Percentiles rank a stretch among this genome's conserved stretches.
Conservation (phyloP, 2,888 invertebrate species). For the Dicranocentrus wangi region DNA sequence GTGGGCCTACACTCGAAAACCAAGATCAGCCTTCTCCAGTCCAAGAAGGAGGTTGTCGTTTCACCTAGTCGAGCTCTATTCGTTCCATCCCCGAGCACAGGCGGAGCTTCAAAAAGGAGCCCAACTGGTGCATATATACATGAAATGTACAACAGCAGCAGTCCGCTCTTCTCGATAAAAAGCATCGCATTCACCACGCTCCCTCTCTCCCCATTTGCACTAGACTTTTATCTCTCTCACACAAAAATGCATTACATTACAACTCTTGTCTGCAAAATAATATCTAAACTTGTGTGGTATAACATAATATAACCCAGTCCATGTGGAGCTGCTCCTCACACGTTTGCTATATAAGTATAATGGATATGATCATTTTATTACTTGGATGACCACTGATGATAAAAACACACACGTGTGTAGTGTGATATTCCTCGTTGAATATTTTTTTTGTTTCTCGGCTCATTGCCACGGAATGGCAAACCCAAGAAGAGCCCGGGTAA, state of each 20-base stretch:
- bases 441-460: no score
- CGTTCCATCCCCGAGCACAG: slow-evolving; percentile 55
- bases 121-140: slow-evolving; percentile 23
- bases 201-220: slow-evolving; percentile 3
- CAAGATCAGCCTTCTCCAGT: slow-evolving; percentile 65
- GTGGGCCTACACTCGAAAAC: slow-evolving; percentile 61
- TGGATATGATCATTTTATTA: slow-evolving; percentile 21
- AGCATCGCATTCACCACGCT: neutral
- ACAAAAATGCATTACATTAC: slow-evolving; percentile 14
- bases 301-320: neutral
- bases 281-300: no score
- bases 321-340: slow-evolving; percentile 20
- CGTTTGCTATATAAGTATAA: neutral
- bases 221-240: neutral
- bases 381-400: slow-evolving; percentile 20
- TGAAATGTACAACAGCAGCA: slow-evolving; percentile 19
- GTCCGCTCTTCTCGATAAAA: neutral
- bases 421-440: no score
- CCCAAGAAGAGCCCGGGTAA: no score
- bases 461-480: no score
- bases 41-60: slow-evolving; percentile 60
- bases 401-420: neutral
- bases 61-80: slow-evolving; percentile 54
- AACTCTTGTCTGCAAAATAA: neutral
- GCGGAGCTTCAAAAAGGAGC: slow-evolving; percentile 52